Evolutionary conservation across 2,113 vertebrate genomes (phyloP).

Genomic region (Hippopotamus amphibius): DNA sequence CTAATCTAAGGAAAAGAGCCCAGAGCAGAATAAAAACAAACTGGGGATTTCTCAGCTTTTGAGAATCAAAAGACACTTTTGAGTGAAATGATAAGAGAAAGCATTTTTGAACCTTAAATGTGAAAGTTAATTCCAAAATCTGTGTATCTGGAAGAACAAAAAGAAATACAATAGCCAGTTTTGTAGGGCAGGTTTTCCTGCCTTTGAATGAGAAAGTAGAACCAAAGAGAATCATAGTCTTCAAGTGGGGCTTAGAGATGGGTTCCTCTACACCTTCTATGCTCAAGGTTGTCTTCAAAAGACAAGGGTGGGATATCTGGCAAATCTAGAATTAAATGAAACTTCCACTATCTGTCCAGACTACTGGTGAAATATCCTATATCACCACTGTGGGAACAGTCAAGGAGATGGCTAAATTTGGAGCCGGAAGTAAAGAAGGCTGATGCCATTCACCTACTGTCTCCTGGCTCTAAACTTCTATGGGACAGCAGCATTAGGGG

Average conservation of each 20-base stretch:
- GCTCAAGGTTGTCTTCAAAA: neutral
- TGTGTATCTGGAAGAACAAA: neutral
- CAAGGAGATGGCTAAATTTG: neutral
- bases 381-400: neutral
- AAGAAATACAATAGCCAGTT: neutral
- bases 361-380: neutral
- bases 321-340: neutral
- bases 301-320: neutral
- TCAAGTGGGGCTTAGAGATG: neutral
- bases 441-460: no score
- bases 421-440: neutral
- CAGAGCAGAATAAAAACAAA: slow-evolving; percentile 11
- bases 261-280: neutral
- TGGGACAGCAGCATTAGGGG: neutral
- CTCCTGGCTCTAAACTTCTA: neutral
- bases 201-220: neutral
- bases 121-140: neutral
- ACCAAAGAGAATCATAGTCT: neutral
- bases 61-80: neutral
- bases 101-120: neutral
- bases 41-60: neutral
- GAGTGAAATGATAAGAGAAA: neutral
- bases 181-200: neutral
- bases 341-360: neutral
- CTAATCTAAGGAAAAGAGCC: neutral